Percentiles rank a stretch among this genome's conserved stretches.
These are phyloP conservation scores for Cataglyphis cursor DNA, from an alignment of 2,888 invertebrate genomes.

Conservation along the genomic window DNA sequence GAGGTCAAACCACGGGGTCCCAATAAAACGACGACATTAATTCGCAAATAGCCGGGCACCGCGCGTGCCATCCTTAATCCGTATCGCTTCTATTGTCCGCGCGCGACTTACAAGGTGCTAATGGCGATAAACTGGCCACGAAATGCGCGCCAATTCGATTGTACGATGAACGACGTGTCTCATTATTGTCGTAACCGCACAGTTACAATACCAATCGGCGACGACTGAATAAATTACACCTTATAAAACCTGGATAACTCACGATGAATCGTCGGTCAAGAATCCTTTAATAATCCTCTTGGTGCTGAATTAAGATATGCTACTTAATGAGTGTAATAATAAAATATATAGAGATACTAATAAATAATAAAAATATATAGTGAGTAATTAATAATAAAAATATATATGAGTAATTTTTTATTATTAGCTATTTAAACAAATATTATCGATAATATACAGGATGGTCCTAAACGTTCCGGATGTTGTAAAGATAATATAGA, in stretches of 20 bases:
- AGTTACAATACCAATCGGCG: slow-evolving; percentile 57
- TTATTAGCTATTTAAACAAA: neutral
- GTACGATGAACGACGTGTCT: slow-evolving; percentile 61
- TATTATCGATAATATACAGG: neutral
- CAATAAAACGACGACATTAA: slow-evolving; percentile 69
- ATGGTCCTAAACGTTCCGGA: no score
- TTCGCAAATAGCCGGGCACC: slow-evolving; percentile 61
- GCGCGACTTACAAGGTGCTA: slow-evolving; percentile 66
- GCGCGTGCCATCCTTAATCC: slow-evolving; percentile 63
- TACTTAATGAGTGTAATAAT: neutral
- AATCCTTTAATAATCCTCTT: slow-evolving; percentile 17
- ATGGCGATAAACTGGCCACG: slow-evolving; percentile 60
- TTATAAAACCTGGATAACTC: slow-evolving; percentile 6
- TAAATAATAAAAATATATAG: neutral
- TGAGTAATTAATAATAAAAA: neutral
- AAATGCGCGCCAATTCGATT: slow-evolving; percentile 57
- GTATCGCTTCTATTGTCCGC: slow-evolving; percentile 70
- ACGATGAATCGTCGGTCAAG: slow-evolving; percentile 25
- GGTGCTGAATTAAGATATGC: neutral
- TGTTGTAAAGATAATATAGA: neutral
- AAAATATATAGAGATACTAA: neutral
- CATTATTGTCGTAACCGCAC: slow-evolving; percentile 61
- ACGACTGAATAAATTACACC: slow-evolving; percentile 55
- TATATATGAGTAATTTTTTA: neutral
- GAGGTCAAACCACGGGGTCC: slow-evolving; percentile 71